These are phyloP conservation scores for Lycorma delicatula DNA, from an alignment of 1,140 invertebrate genomes.

Conservation along the genomic window DNA sequence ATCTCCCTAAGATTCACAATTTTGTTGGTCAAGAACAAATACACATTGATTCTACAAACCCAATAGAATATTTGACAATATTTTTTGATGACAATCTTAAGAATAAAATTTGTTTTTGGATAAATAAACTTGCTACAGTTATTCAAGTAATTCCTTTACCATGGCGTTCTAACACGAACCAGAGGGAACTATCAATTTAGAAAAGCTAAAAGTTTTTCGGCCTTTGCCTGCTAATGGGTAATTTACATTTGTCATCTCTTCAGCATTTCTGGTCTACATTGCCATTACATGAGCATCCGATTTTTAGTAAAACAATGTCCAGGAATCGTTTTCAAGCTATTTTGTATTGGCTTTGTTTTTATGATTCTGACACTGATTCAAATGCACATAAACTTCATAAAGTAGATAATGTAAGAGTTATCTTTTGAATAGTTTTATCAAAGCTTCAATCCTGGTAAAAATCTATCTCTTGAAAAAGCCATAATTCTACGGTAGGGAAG, in stretches of 20 bases:
- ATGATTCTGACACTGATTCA: background rate
- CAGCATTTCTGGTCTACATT: constrained; percentile 3
- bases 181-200: background rate
- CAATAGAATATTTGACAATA: constrained; percentile 1
- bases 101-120: background rate
- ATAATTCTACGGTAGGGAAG: background rate
- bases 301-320: background rate
- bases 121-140: no score
- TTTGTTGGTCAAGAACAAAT: constrained; percentile 6
- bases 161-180: constrained; percentile 5
- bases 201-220: background rate
- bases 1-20: constrained; percentile 5
- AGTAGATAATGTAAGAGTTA: background rate
- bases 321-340: background rate
- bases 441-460: background rate
- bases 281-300: background rate
- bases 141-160: no score
- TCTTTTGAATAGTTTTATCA: background rate
- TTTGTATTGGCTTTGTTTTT: background rate
- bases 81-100: background rate
- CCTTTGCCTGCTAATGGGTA: background rate
- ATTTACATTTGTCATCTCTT: background rate
- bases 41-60: background rate
- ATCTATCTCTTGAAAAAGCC: background rate
- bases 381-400: no score